Evolutionary conservation across 2,888 invertebrate genomes (phyloP).

Genomic region (Hololepta plana): DNA sequence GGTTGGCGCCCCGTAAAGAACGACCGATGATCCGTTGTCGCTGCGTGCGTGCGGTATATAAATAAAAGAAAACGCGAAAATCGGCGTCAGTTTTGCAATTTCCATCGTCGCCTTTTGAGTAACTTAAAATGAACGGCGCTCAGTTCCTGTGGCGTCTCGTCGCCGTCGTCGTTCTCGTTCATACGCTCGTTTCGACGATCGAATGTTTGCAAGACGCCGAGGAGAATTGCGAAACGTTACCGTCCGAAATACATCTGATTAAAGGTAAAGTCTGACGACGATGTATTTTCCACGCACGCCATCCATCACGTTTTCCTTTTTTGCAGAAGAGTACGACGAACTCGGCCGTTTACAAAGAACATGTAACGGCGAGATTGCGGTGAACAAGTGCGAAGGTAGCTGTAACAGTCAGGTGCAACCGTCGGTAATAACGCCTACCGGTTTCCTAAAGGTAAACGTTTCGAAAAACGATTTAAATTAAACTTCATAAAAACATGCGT

Average conservation of each 20-base stretch:
- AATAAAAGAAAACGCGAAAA: too few relatives aligned
- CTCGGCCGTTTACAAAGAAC: slow-evolving; percentile 66
- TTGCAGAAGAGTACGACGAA: slow-evolving; percentile 73
- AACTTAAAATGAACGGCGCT: too few relatives aligned
- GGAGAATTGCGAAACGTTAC: slow-evolving; percentile 71
- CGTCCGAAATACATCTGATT: slow-evolving; percentile 70
- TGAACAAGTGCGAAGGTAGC: slow-evolving; percentile 87
- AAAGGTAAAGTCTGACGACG: slow-evolving; percentile 41
- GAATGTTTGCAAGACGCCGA: too few relatives aligned
- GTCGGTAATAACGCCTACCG: slow-evolving; percentile 72
- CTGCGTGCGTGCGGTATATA: too few relatives aligned
- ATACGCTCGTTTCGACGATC: too few relatives aligned
- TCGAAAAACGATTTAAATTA: slow-evolving; percentile 1
- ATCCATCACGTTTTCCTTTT: background rate
- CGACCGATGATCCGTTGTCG: too few relatives aligned
- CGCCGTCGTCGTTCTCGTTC: too few relatives aligned
- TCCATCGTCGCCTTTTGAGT: too few relatives aligned
- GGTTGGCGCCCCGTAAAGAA: too few relatives aligned
- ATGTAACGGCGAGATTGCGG: slow-evolving; percentile 76
- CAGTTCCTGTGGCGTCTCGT: too few relatives aligned
- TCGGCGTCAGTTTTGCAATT: too few relatives aligned
- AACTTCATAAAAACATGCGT: slow-evolving; percentile 1
- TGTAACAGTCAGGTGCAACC: slow-evolving; percentile 87
- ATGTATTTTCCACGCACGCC: slow-evolving; percentile 2
- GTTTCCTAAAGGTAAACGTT: slow-evolving; percentile 60